Percentiles rank a stretch among this genome's conserved stretches.
phyloP scores from a whole-genome alignment of 2,113 vertebrate genomes.

The Pimephales promelas region DNA sequence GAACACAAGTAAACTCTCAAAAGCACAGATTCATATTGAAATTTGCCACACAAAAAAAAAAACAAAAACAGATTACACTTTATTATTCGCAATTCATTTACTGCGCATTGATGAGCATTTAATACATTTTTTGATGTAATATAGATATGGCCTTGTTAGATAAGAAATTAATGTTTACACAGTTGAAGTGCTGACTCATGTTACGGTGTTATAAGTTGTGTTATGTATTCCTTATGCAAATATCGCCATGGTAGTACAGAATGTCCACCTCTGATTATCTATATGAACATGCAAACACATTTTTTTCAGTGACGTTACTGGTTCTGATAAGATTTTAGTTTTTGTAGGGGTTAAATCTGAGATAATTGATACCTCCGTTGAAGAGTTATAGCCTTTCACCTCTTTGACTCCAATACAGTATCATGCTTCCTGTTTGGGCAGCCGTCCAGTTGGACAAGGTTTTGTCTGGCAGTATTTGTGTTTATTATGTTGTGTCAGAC shows the following conservation, averaged over 20 bases:
- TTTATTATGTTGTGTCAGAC: constrained; percentile 21
- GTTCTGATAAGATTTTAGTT: constrained; percentile 20
- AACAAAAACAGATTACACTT: not conserved
- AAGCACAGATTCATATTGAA: not conserved
- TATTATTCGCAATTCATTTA: not conserved
- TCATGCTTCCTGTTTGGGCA: constrained; percentile 23
- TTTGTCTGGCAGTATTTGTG: constrained; percentile 14
- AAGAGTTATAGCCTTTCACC: not conserved
- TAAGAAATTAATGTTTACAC: not conserved
- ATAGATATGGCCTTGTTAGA: not conserved
- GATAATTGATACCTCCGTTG: not conserved
- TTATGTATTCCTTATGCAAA: not conserved
- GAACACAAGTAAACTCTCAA: too few species aligned
- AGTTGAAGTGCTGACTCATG: not conserved
- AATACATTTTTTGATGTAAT: not conserved
- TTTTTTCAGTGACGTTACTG: not conserved
- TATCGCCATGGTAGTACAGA: not conserved
- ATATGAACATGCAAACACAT: not conserved
- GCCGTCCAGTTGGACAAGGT: constrained; percentile 1
- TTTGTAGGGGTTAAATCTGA: constrained; percentile 3
- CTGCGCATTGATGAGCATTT: not conserved
- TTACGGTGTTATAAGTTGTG: not conserved
- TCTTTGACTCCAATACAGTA: constrained; percentile 4
- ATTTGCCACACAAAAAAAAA: not conserved
- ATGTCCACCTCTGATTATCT: constrained; percentile 11